Evolutionary conservation across 2,797 vertebrate species (phyloP).

Genomic region (Parotocinclus haroldoi): DNA sequence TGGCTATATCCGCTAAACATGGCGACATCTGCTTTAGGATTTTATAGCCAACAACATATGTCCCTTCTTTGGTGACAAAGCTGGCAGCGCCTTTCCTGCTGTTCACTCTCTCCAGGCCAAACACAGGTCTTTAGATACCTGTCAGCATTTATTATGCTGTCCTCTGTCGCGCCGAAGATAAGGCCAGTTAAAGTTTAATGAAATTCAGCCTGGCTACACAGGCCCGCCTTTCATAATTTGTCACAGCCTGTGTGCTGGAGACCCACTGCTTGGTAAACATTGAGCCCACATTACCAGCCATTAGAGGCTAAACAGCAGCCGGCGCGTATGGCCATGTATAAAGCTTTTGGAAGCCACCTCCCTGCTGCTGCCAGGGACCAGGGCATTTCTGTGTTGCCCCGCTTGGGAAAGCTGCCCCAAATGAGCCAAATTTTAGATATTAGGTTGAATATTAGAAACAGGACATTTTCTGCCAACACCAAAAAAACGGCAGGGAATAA

Average conservation of each 20-base stretch:
- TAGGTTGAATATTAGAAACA: constrained; percentile 19
- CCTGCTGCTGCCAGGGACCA: constrained; percentile 40
- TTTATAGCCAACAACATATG: constrained; percentile 75
- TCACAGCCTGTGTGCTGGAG: constrained; percentile 72
- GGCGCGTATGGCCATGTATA: constrained; percentile 56
- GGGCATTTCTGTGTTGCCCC: constrained; percentile 62
- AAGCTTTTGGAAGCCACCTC: constrained; percentile 53
- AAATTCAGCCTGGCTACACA: constrained; percentile 75
- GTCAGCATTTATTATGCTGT: constrained; percentile 74
- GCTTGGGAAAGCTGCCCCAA: constrained; percentile 31
- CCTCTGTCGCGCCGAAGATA: constrained; percentile 67
- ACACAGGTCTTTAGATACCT: constrained; percentile 74
- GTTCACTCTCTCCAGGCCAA: constrained; percentile 74
- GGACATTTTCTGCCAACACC: constrained; percentile 23
- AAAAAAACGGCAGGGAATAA: constrained; percentile 8
- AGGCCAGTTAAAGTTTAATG: constrained; percentile 82
- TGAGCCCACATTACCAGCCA: constrained; percentile 68
- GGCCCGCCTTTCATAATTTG: constrained; percentile 77
- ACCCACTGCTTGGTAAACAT: constrained; percentile 76
- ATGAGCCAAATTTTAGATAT: constrained; percentile 28
- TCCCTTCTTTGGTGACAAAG: constrained; percentile 68
- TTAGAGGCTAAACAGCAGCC: constrained; percentile 74
- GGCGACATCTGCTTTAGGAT: constrained; percentile 76
- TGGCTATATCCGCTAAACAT: constrained; percentile 68
- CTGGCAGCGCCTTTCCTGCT: constrained; percentile 67